Percentiles rank a stretch among this genome's conserved stretches.
Conservation (phyloP, 1,140 invertebrate species). For the Aphidius ervi region DNA sequence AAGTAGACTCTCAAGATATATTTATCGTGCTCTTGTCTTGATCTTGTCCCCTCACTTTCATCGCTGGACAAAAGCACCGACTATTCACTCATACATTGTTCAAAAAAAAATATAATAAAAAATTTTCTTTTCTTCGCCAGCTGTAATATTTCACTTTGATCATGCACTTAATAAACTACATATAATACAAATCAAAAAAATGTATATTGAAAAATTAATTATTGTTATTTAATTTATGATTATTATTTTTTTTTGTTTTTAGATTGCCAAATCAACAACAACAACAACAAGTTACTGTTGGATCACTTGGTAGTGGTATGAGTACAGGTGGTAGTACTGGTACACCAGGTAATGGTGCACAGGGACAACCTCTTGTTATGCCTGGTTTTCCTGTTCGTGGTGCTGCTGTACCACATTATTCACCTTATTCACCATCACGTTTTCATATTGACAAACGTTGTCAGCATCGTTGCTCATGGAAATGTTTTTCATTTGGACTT, state of each 20-base stretch:
- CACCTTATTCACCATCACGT: constrained; percentile 81
- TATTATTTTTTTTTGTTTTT: constrained; percentile 11
- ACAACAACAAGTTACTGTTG: constrained; percentile 53
- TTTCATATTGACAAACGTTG: constrained; percentile 92
- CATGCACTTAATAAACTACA: neutral
- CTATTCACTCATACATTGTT: neutral
- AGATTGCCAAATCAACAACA: constrained; percentile 51
- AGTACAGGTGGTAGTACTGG: constrained; percentile 38
- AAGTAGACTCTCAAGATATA: neutral
- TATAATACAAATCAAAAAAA: too few relatives aligned
- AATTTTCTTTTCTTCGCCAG: neutral
- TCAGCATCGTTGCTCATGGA: constrained; percentile 90
- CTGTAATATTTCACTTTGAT: neutral
- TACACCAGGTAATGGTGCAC: constrained; percentile 49
- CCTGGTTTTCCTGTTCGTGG: constrained; percentile 73
- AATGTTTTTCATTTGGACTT: constrained; percentile 86
- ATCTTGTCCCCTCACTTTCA: constrained; percentile 11
- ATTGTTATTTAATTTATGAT: neutral
- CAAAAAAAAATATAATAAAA: neutral
- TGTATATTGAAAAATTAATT: neutral
- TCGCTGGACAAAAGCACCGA: neutral
- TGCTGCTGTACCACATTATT: constrained; percentile 70
- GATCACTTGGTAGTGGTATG: constrained; percentile 42
- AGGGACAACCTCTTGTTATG: constrained; percentile 65
- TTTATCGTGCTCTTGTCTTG: constrained; percentile 3